phyloP scores from a whole-genome alignment of 1,140 invertebrate genomes.

The Neocloeon triangulifer region DNA sequence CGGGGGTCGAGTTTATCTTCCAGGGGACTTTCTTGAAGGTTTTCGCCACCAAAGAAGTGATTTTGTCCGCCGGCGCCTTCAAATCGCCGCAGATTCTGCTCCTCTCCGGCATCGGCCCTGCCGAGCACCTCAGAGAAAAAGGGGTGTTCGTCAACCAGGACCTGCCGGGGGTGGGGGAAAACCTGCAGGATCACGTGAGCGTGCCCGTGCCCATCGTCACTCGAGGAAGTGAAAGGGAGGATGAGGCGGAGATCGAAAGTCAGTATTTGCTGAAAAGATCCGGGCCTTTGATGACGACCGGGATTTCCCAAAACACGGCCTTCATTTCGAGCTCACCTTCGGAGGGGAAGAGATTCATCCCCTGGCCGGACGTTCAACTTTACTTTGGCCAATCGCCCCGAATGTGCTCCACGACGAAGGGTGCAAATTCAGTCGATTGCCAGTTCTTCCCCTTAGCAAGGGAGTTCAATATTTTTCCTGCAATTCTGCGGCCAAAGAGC shows the following conservation, averaged over 20 bases:
- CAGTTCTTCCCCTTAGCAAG: conserved; percentile 11
- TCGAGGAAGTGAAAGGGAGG: neutral
- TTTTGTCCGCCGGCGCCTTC: conserved; percentile 17
- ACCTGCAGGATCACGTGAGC: conserved; percentile 22
- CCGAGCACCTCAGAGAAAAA: conserved; percentile 15
- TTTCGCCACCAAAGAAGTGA: conserved; percentile 14
- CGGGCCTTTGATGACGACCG: conserved; percentile 21
- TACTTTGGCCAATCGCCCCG: conserved; percentile 10
- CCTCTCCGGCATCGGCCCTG: conserved; percentile 25
- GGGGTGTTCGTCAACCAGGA: conserved; percentile 9
- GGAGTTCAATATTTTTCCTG: conserved; percentile 11
- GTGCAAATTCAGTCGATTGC: no score
- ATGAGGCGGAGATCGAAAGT: neutral
- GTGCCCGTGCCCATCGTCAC: neutral
- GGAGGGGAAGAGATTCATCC: neutral
- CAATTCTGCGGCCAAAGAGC: conserved; percentile 16
- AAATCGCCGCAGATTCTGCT: conserved; percentile 20
- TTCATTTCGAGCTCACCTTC: conserved; percentile 10
- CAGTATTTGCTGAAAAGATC: conserved; percentile 17
- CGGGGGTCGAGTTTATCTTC: conserved; percentile 11
- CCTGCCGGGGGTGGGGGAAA: conserved; percentile 16
- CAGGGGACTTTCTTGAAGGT: conserved; percentile 7
- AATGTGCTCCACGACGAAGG: conserved; percentile 10
- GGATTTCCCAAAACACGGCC: conserved; percentile 19
- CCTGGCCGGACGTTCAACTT: conserved; percentile 15